These are phyloP conservation scores for Melikaiella ostensackeni DNA, from an alignment of 2,888 invertebrate genomes.

Conservation along the genomic window DNA sequence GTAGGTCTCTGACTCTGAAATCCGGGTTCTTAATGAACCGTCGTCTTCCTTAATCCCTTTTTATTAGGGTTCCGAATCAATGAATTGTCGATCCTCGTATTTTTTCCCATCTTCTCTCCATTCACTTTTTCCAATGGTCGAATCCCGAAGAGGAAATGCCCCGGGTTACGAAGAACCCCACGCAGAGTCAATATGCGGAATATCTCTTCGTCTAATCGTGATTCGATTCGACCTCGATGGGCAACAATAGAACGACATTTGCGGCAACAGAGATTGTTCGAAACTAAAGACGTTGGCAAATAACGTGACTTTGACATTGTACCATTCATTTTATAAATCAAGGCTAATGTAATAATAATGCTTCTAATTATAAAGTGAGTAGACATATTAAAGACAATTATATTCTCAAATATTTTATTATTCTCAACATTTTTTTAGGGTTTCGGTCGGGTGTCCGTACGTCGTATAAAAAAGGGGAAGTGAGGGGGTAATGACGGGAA, in stretches of 20 bases:
- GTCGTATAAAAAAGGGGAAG: no score
- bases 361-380: no score
- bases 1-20: neutral
- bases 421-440: no score
- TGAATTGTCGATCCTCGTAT: neutral
- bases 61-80: neutral
- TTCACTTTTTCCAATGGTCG: neutral
- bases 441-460: no score
- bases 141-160: neutral
- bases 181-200: neutral
- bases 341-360: neutral
- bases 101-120: neutral
- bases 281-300: neutral
- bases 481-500: no score
- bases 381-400: no score
- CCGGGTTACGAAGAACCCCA: neutral
- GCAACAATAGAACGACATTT: slow-evolving; percentile 42
- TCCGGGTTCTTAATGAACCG: neutral
- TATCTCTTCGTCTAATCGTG: slow-evolving; percentile 27
- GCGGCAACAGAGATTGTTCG: neutral
- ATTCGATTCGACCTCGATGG: slow-evolving; percentile 46
- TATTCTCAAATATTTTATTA: no score
- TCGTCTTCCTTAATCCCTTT: neutral
- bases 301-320: slow-evolving; percentile 12
- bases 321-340: neutral